These are phyloP conservation scores for Argyrosomus japonicus DNA, from an alignment of 2,113 vertebrate genomes.

Conservation along the genomic window DNA sequence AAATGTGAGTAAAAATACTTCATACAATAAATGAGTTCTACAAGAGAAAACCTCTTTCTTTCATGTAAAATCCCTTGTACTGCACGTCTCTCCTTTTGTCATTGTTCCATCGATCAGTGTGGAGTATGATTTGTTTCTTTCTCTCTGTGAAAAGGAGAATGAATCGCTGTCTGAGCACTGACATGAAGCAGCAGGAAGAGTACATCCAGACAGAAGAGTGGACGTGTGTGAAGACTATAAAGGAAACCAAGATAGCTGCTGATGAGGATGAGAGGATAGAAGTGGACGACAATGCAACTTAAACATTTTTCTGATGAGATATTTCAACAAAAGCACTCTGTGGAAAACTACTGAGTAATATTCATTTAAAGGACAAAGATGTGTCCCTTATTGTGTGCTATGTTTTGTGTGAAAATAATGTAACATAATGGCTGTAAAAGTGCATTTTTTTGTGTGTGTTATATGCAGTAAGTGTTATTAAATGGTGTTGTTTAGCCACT, in stretches of 20 bases:
- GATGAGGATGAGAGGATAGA: constrained; percentile 53
- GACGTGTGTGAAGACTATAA: constrained; percentile 47
- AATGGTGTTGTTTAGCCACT: constrained; percentile 45
- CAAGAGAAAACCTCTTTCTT: not conserved
- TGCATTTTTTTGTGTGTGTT: constrained; percentile 25
- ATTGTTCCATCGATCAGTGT: not conserved
- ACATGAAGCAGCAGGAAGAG: constrained; percentile 83
- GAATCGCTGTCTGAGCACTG: constrained; percentile 77
- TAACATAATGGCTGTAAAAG: constrained; percentile 1
- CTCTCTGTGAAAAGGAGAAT: constrained; percentile 82
- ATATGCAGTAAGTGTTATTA: not conserved
- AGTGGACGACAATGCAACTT: not conserved
- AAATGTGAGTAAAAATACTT: constrained; percentile 81
- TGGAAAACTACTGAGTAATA: not conserved
- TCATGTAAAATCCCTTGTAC: not conserved
- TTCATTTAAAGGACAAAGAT: not conserved
- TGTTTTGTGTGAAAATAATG: constrained; percentile 17
- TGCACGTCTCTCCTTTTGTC: not conserved
- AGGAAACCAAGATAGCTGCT: constrained; percentile 32
- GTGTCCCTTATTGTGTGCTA: not conserved
- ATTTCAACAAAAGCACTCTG: not conserved
- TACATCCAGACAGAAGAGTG: constrained; percentile 84
- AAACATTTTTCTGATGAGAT: constrained; percentile 8
- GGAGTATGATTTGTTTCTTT: not conserved
- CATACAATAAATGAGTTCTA: not conserved